These are phyloP conservation scores for Osmoderma eremita DNA, from an alignment of 2,888 invertebrate genomes.

Conservation along the genomic window DNA sequence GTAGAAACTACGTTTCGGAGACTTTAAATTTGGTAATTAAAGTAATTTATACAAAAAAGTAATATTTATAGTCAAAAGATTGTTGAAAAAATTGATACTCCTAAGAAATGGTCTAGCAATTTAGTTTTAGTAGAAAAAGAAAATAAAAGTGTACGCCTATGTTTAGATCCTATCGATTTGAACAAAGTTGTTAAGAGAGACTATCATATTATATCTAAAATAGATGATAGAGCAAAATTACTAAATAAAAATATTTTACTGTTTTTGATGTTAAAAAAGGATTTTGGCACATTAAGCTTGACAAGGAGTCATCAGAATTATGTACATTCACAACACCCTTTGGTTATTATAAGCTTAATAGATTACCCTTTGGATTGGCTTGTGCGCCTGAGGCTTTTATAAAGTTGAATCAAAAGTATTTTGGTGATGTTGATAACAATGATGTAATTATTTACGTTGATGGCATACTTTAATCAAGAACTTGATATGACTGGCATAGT, in stretches of 20 bases:
- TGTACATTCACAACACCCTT: no score
- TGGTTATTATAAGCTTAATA: constrained; percentile 49
- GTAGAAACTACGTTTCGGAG: no score
- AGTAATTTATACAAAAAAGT: no score
- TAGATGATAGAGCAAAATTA: constrained; percentile 47
- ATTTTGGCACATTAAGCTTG: constrained; percentile 39
- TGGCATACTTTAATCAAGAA: constrained; percentile 46
- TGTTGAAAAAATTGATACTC: background rate
- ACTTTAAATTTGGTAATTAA: no score
- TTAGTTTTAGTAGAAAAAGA: no score
- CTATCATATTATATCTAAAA: constrained; percentile 44
- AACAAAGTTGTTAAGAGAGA: constrained; percentile 7
- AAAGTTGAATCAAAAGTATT: constrained; percentile 53
- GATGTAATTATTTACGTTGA: constrained; percentile 52
- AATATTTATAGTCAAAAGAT: no score
- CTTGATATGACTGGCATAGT: background rate
- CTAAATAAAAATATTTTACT: constrained; percentile 41
- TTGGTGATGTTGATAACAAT: constrained; percentile 54
- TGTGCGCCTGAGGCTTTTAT: constrained; percentile 53
- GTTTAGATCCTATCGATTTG: constrained; percentile 5
- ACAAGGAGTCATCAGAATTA: no score
- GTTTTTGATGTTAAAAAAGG: constrained; percentile 54
- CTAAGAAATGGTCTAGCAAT: no score
- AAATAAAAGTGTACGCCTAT: background rate
- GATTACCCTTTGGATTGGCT: no score